Conservation (phyloP, 2,888 invertebrate species). For the Acrobasis consociella region DNA sequence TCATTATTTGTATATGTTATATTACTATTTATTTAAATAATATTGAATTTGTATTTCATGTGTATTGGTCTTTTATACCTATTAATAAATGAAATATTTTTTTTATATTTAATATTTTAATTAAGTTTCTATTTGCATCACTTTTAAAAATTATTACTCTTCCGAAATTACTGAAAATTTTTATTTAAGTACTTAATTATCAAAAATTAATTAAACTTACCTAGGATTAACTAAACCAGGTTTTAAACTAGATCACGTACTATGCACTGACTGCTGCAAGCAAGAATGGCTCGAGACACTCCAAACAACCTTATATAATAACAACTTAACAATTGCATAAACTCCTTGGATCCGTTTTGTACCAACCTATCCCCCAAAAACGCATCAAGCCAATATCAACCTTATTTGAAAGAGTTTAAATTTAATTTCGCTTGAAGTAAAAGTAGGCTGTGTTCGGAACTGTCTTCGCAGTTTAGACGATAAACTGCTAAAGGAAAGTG, state of each 20-base stretch:
- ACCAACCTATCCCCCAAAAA: conserved; percentile 39
- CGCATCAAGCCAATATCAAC: conserved; percentile 12
- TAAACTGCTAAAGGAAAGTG: conserved; percentile 35
- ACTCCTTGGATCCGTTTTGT: conserved; percentile 62
- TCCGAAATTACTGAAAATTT: not conserved
- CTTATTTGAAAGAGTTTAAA: conserved; percentile 26
- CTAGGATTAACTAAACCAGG: conserved; percentile 39
- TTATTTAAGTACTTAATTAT: not conserved
- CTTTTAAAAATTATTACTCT: not conserved
- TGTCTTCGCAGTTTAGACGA: conserved; percentile 35
- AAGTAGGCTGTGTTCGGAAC: conserved; percentile 34
- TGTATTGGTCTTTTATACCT: too few species aligned
- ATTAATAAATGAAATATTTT: not conserved
- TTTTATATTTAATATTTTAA: not conserved
- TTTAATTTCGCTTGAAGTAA: conserved; percentile 30
- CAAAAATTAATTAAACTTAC: conserved; percentile 43
- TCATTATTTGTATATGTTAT: too few species aligned
- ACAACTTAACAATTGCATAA: conserved; percentile 81
- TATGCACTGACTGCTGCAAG: conserved; percentile 66
- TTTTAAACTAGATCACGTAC: conserved; percentile 56
- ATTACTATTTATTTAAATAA: too few species aligned
- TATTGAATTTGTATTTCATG: too few species aligned
- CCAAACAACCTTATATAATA: conserved; percentile 79
- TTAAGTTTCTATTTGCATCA: not conserved
- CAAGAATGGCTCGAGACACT: conserved; percentile 58